A percentile compares a stretch with the other conserved stretches of the same genome.
Conservation (phyloP, 2,888 invertebrate genomes). For the Ernsta delagoae region DNA sequence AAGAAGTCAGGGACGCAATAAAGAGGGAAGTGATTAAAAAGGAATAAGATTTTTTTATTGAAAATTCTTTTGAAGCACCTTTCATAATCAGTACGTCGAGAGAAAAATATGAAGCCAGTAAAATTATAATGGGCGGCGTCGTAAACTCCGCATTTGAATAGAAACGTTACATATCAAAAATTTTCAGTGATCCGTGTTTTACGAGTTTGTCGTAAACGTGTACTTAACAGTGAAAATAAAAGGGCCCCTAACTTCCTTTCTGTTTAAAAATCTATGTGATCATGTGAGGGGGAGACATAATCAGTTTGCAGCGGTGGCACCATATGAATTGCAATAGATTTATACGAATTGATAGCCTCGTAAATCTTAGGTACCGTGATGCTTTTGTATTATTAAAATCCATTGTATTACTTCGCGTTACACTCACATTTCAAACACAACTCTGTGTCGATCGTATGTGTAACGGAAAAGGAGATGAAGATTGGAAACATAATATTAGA, state of each 20-base stretch:
- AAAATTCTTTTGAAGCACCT: slow-evolving; percentile 76
- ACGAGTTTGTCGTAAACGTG: slow-evolving; percentile 82
- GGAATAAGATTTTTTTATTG: slow-evolving; percentile 72
- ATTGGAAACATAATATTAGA: too few species aligned
- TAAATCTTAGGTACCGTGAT: slow-evolving; percentile 30
- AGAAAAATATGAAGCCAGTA: slow-evolving; percentile 79
- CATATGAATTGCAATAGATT: slow-evolving; percentile 36
- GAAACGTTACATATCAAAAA: slow-evolving; percentile 85
- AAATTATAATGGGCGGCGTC: slow-evolving; percentile 80
- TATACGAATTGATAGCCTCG: slow-evolving; percentile 37
- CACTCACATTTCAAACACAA: not conserved
- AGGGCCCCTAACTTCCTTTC: slow-evolving; percentile 63
- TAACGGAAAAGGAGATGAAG: not conserved
- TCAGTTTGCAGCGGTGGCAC: slow-evolving; percentile 52
- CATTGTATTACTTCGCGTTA: not conserved
- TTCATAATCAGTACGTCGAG: slow-evolving; percentile 71
- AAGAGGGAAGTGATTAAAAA: slow-evolving; percentile 82
- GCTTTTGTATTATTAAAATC: slow-evolving; percentile 27
- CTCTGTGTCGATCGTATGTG: not conserved
- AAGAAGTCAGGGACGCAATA: slow-evolving; percentile 47
- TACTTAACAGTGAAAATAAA: slow-evolving; percentile 78
- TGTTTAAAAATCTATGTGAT: slow-evolving; percentile 70
- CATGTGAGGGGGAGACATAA: slow-evolving; percentile 62
- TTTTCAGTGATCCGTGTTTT: slow-evolving; percentile 84
- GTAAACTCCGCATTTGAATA: slow-evolving; percentile 82